Conservation (phyloP, 2,113 vertebrate genomes). For the Chloebia gouldiae region DNA sequence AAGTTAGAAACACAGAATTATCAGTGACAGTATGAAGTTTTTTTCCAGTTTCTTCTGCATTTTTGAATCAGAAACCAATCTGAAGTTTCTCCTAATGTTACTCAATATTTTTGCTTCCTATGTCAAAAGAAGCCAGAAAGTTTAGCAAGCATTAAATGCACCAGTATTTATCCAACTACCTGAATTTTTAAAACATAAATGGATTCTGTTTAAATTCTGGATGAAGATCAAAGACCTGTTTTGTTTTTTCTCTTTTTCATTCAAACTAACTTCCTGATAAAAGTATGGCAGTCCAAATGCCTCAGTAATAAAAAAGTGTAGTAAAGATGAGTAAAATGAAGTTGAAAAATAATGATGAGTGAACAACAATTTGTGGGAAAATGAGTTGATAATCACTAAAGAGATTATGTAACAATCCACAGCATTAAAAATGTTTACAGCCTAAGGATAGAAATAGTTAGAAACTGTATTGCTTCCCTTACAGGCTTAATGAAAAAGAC, state of each 20-base stretch:
- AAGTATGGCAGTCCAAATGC: background rate
- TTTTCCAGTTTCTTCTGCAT: background rate
- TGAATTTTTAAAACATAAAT: background rate
- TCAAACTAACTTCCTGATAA: background rate
- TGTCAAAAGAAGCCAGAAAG: background rate
- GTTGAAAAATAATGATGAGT: slow-evolving; percentile 11
- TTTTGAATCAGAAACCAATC: background rate
- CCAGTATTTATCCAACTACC: background rate
- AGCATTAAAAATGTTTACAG: slow-evolving; percentile 46
- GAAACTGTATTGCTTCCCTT: slow-evolving; percentile 45
- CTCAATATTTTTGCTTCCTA: background rate
- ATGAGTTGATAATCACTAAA: background rate
- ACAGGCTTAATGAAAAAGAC: slow-evolving; percentile 43
- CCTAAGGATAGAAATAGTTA: slow-evolving; percentile 31
- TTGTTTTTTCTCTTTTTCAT: background rate
- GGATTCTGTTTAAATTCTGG: background rate
- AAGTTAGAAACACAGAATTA: background rate
- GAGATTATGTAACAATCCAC: background rate
- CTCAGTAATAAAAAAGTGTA: background rate
- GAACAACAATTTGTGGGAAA: background rate
- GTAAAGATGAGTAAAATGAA: slow-evolving; percentile 23
- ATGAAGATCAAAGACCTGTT: background rate
- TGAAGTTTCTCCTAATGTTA: background rate
- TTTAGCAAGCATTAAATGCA: background rate
- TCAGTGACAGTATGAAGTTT: fast-evolving